These are phyloP conservation scores for Alauda arvensis DNA, from an alignment of 2,797 vertebrate species.

Conservation along the genomic window DNA sequence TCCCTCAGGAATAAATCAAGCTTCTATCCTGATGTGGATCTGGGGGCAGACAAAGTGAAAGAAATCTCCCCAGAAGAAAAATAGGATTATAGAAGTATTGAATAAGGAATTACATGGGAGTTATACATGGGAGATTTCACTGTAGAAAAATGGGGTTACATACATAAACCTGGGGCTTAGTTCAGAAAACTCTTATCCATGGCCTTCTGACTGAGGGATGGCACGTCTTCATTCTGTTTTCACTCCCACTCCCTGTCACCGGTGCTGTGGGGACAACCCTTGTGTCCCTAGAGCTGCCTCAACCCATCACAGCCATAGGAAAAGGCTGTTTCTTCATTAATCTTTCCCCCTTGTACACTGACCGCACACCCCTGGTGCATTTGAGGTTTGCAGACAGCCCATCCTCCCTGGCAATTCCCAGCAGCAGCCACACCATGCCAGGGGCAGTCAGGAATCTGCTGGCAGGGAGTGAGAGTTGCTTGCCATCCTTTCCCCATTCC, in stretches of 20 bases:
- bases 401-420: neutral
- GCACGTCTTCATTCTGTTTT: neutral
- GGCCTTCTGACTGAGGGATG: neutral
- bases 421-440: fast-evolving
- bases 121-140: neutral
- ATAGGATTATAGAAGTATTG: neutral
- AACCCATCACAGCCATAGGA: fast-evolving
- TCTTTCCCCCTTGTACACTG: fast-evolving
- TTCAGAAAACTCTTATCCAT: neutral
- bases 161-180: neutral
- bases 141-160: neutral
- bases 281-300: neutral
- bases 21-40: neutral
- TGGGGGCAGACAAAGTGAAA: neutral
- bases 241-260: neutral
- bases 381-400: neutral
- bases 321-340: neutral
- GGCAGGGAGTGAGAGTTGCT: fast-evolving
- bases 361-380: fast-evolving
- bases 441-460: fast-evolving
- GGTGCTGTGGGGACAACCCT: neutral
- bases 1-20: neutral
- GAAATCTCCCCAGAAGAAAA: conserved; percentile 21
- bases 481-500: fast-evolving
- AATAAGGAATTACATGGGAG: conserved; percentile 32